These are phyloP conservation scores for Pegoplata infirma DNA, from an alignment of 2,888 invertebrate genomes.

Conservation along the genomic window DNA sequence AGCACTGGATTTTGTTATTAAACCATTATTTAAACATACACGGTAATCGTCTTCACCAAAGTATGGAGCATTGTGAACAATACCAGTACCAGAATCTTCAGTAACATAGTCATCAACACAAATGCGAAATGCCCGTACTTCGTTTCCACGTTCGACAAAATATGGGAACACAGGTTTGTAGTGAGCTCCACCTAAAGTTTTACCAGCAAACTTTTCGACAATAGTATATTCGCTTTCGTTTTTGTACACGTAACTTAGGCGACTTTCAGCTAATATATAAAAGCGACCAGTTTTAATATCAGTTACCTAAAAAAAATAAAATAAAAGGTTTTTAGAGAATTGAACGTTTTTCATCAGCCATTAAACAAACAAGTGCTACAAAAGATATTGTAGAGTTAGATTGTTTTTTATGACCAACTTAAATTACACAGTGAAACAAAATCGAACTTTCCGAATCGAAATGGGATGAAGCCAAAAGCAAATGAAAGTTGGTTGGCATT, in stretches of 20 bases:
- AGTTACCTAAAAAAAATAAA: slow-evolving; percentile 78
- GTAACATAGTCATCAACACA: slow-evolving; percentile 95
- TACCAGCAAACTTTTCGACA: slow-evolving; percentile 88
- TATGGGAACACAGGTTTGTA: slow-evolving; percentile 96
- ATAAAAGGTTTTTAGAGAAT: too few species aligned
- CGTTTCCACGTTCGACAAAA: slow-evolving; percentile 81
- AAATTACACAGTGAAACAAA: too few species aligned
- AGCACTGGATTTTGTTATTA: slow-evolving; percentile 92
- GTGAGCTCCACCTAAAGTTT: slow-evolving; percentile 86
- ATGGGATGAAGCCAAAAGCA: too few species aligned
- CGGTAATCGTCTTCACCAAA: slow-evolving; percentile 99
- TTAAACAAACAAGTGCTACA: too few species aligned
- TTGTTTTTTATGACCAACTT: too few species aligned
- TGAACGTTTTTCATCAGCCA: too few species aligned
- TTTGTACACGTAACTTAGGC: slow-evolving; percentile 89
- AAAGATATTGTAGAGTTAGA: too few species aligned
- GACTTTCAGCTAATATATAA: slow-evolving; percentile 91
- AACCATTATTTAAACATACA: slow-evolving; percentile 85
- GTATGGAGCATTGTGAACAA: slow-evolving; percentile 99
- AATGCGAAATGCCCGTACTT: slow-evolving; percentile 88
- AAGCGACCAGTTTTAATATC: slow-evolving; percentile 83
- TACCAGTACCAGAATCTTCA: slow-evolving; percentile 96
- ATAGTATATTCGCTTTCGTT: slow-evolving; percentile 87
- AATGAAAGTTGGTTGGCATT: too few species aligned
- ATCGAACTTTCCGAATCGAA: too few species aligned